These are phyloP conservation scores for Hybos culiciformis DNA, from an alignment of 2,888 invertebrate genomes.

Conservation along the genomic window DNA sequence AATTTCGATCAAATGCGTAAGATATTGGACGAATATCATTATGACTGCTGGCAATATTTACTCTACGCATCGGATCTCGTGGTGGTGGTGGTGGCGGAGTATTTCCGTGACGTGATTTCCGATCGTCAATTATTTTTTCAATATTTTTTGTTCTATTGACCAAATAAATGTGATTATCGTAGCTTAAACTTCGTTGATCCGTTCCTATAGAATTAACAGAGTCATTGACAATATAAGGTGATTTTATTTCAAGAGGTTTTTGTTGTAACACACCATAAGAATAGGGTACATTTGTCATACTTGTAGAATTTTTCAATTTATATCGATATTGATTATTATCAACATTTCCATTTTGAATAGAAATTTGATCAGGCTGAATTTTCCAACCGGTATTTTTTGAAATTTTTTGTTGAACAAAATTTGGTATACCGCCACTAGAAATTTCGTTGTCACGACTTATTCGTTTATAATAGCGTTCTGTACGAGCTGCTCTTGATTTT, in stretches of 20 bases:
- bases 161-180: constrained; percentile 32
- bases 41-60: constrained; percentile 36
- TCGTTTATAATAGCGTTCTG: constrained; percentile 65
- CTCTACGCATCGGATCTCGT: constrained; percentile 51
- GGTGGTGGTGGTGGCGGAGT: constrained; percentile 68
- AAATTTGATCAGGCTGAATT: no score
- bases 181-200: constrained; percentile 32
- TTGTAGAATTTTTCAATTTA: no score
- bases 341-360: no score
- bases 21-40: constrained; percentile 38
- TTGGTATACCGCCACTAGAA: constrained; percentile 26
- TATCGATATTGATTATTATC: no score
- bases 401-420: no score
- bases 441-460: constrained; percentile 55
- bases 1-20: constrained; percentile 38
- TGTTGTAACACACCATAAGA: no score
- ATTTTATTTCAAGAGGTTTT: no score
- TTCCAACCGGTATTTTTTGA: no score
- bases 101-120: constrained; percentile 30
- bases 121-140: constrained; percentile 14
- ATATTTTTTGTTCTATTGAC: neutral
- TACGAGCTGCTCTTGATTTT: constrained; percentile 57
- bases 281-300: no score
- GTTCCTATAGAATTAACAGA: constrained; percentile 26
- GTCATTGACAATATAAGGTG: no score